Conservation (phyloP, 2,113 vertebrate species). For the Cynocephalus volans region DNA sequence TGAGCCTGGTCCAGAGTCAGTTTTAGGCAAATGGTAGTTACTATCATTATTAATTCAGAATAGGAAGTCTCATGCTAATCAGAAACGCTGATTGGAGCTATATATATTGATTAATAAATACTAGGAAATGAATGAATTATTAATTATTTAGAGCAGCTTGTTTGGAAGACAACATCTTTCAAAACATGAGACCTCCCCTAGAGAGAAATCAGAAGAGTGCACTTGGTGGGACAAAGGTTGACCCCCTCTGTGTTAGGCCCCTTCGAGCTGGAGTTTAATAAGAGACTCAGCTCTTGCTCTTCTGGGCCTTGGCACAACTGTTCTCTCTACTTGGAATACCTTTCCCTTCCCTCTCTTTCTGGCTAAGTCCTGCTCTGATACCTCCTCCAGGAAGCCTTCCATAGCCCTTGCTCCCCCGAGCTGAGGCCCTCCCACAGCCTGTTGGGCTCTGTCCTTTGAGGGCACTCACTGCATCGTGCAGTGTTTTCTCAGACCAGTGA, state of each 20-base stretch:
- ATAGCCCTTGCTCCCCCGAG: neutral
- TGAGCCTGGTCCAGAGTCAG: neutral
- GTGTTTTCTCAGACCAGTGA: neutral
- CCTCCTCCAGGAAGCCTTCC: neutral
- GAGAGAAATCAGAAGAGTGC: neutral
- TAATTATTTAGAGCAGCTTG: constrained; percentile 56
- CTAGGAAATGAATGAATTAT: constrained; percentile 71
- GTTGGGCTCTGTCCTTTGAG: neutral
- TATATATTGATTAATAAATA: constrained; percentile 70
- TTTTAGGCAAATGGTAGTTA: neutral
- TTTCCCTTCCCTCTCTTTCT: neutral
- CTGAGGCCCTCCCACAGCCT: neutral
- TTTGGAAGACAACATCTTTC: constrained; percentile 47
- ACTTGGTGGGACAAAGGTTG: neutral
- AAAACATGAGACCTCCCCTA: constrained; percentile 13
- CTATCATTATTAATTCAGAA: constrained; percentile 71
- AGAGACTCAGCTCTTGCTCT: neutral
- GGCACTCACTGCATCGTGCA: too few relatives aligned
- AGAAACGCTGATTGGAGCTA: constrained; percentile 58
- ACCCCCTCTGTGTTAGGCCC: neutral
- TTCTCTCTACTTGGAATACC: neutral
- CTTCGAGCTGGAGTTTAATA: neutral
- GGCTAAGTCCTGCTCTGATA: neutral
- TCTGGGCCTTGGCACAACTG: neutral
- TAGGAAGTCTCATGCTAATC: constrained; percentile 61